Evolutionary conservation across 2,888 invertebrate species (phyloP).

Genomic region (Rhingia rostrata): DNA sequence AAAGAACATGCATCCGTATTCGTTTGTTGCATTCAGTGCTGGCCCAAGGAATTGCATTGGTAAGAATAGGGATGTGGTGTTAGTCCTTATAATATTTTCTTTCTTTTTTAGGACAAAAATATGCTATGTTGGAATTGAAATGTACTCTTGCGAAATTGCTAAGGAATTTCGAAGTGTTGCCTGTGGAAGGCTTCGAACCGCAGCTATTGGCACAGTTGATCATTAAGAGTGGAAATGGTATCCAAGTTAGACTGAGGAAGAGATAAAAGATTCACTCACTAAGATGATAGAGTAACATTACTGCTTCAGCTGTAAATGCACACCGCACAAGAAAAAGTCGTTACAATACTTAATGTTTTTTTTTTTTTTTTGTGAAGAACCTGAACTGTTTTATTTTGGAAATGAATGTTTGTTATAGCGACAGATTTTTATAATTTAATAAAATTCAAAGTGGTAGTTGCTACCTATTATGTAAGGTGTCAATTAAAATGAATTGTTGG

Average conservation of each 20-base stretch:
- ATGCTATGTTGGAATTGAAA: slow-evolving; percentile 82
- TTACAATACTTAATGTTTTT: no score
- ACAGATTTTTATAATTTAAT: no score
- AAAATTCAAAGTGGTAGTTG: no score
- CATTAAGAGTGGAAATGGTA: slow-evolving; percentile 81
- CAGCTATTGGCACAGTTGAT: slow-evolving; percentile 79
- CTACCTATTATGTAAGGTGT: no score
- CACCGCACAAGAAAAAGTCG: no score
- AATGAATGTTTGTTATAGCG: no score
- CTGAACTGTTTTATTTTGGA: no score
- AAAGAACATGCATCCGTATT: slow-evolving; percentile 79
- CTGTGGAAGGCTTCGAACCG: slow-evolving; percentile 78
- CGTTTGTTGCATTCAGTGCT: slow-evolving; percentile 81
- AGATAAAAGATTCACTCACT: neutral
- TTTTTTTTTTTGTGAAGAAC: no score
- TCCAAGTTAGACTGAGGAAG: slow-evolving; percentile 78
- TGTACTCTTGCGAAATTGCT: slow-evolving; percentile 79
- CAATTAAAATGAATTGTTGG: no score
- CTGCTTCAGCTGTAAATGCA: no score
- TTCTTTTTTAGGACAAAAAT: slow-evolving; percentile 79
- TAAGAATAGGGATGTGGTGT: slow-evolving; percentile 34
- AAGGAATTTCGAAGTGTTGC: slow-evolving; percentile 80
- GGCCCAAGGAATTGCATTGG: slow-evolving; percentile 82
- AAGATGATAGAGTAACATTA: no score
- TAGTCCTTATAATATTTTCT: neutral